Base-by-base conservation (phyloP, 2,113 vertebrate genomes). In the Anguilla japonica region DNA sequence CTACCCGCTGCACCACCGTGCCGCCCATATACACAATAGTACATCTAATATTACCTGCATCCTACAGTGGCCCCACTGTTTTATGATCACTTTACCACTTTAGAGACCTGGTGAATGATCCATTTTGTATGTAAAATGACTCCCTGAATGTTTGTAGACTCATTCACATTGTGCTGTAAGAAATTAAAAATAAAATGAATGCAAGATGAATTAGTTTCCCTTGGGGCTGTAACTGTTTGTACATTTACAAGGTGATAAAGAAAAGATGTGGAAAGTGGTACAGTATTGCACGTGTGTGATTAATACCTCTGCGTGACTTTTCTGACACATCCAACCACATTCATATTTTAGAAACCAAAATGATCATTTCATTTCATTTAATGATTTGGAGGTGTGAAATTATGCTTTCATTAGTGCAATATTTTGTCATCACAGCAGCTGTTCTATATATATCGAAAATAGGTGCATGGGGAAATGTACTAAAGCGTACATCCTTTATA, bases 141-240 rank as follows among this genome's bases (percentile, higher is more conserved):
- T 97, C 95, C 97, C 97, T 96, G 97, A 83, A 34, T 34, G 56
- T 20, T n/a, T 26, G 41, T 83, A 56, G 53, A 22, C 97, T 96
- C 94, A 97, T 96, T 93, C 95, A 95, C 92, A 91, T 91, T 95
- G 94, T 86, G 95, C 94, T 93, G 94, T 93, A 91, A 96, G 95
- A 96, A 97, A 97, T 96, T 95, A 96, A 97, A 98, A 97, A 34
- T 11, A 29, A 79, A 96, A 95, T 97, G 96, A 96, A 97, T 97
- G 95, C 97, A 97, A 97, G 97, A 96, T 96, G 97, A 96, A 96
- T 96, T 95, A 92, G 95, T 94, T 95, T 96, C 95, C 96, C 96
- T 87, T 78, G 95, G 91, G 96, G 90, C 91, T 81, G 20, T 89
- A 92, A 94, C 95, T 96, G 95, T 96, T 96, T 96, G 94, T 95